Conservation (phyloP, 2,113 vertebrate species). For the Cochlearius cochlearius region DNA sequence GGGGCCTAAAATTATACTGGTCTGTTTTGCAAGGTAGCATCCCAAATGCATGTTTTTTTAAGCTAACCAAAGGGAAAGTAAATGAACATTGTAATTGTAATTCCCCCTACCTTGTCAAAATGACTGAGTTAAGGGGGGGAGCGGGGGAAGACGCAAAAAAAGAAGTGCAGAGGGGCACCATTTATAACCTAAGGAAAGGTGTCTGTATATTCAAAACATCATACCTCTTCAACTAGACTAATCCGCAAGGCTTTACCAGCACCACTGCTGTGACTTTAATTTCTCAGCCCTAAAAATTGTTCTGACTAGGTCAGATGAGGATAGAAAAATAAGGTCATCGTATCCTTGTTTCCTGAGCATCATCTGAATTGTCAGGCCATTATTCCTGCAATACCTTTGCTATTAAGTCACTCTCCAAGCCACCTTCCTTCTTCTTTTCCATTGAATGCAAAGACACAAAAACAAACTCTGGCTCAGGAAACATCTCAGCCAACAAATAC, state of each 20-base stretch:
- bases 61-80: neutral
- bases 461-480: neutral
- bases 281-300: neutral
- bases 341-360: neutral
- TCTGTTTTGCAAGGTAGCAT: neutral
- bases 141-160: accelerated
- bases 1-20: neutral
- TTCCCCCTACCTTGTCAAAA: neutral
- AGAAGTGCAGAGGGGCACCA: neutral
- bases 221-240: neutral
- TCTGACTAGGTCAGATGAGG: neutral
- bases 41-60: neutral
- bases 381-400: neutral
- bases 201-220: neutral
- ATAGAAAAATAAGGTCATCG: neutral
- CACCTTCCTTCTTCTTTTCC: neutral
- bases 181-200: neutral
- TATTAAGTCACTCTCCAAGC: neutral
- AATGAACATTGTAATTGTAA: accelerated
- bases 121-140: neutral
- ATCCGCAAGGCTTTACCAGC: neutral
- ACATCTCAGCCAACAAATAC: neutral
- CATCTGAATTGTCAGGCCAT: neutral
- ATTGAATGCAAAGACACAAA: neutral
- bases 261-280: neutral